These are phyloP conservation scores for Epinephelus lanceolatus DNA, from an alignment of 2,113 vertebrate species.

Conservation along the genomic window DNA sequence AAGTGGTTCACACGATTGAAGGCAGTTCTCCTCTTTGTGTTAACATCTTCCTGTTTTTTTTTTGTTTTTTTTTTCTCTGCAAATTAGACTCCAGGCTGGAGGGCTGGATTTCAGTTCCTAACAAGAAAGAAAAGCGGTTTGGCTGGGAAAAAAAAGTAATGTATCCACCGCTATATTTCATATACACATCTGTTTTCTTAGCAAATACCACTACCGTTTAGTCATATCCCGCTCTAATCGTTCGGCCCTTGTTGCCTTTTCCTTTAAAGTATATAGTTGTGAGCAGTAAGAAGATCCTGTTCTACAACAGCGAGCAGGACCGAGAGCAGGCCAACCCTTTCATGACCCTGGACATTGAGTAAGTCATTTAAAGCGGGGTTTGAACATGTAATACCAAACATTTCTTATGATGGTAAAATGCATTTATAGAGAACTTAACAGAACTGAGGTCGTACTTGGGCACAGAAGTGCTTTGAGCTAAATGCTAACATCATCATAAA, in stretches of 20 bases:
- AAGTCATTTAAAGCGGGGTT: slow-evolving; percentile 79
- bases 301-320: slow-evolving; percentile 95
- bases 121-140: slow-evolving; percentile 96
- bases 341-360: slow-evolving; percentile 98
- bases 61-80: slow-evolving; percentile 53
- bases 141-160: slow-evolving; percentile 97
- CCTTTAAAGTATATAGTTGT: slow-evolving; percentile 92
- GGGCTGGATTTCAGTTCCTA: slow-evolving; percentile 93
- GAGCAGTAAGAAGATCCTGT: slow-evolving; percentile 98
- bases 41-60: slow-evolving; percentile 56
- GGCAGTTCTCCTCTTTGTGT: slow-evolving; percentile 23
- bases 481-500: too few species aligned
- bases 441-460: too few species aligned
- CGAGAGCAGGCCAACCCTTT: slow-evolving; percentile 94
- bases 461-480: too few species aligned
- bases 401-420: neutral
- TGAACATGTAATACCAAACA: neutral
- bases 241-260: neutral
- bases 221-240: neutral
- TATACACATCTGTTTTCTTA: slow-evolving; percentile 13
- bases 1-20: slow-evolving; percentile 40
- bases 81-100: slow-evolving; percentile 90
- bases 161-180: neutral
- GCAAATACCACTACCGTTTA: neutral
- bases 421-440: neutral